Conservation (phyloP, 2,888 invertebrate species). For the Anthoptus insignis region DNA sequence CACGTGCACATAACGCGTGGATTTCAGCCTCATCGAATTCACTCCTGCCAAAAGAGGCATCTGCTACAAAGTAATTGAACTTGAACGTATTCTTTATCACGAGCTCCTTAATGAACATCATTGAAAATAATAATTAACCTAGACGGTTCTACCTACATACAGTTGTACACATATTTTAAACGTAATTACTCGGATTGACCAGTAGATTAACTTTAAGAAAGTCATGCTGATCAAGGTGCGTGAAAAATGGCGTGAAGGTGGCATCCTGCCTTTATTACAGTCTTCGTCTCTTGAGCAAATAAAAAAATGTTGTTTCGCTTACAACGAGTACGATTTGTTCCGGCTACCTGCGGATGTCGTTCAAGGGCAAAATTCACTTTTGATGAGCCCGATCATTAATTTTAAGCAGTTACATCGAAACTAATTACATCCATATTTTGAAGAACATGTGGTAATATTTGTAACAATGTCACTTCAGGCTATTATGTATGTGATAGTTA, state of each 20-base stretch:
- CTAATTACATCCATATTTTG: slow-evolving; percentile 23
- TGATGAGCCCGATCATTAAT: slow-evolving; percentile 61
- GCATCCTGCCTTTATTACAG: slow-evolving; percentile 79
- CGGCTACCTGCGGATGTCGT: slow-evolving; percentile 82
- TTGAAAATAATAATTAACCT: slow-evolving; percentile 28
- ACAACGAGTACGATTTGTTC: slow-evolving; percentile 74
- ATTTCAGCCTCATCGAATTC: slow-evolving; percentile 1
- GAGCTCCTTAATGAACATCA: slow-evolving; percentile 6
- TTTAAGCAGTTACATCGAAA: slow-evolving; percentile 42
- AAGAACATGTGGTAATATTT: slow-evolving; percentile 8
- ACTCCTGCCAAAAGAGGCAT: slow-evolving; percentile 21
- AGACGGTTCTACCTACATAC: neutral
- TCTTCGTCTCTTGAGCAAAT: slow-evolving; percentile 68
- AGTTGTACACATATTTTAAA: slow-evolving; percentile 27
- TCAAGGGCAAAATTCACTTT: slow-evolving; percentile 81
- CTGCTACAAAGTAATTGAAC: neutral
- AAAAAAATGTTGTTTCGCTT: slow-evolving; percentile 68
- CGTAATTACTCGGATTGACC: slow-evolving; percentile 52
- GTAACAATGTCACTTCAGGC: slow-evolving; percentile 10
- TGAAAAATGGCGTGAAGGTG: slow-evolving; percentile 78
- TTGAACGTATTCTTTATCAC: neutral
- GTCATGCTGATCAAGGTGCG: slow-evolving; percentile 69
- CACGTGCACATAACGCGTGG: slow-evolving; percentile 58
- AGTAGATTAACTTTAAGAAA: slow-evolving; percentile 65
- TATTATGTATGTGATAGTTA: slow-evolving; percentile 29